Evolutionary conservation across 30 jellyfish, hydroid and myxozoan genomes (phyloP).

Genomic region (Aurelia aurita): DNA sequence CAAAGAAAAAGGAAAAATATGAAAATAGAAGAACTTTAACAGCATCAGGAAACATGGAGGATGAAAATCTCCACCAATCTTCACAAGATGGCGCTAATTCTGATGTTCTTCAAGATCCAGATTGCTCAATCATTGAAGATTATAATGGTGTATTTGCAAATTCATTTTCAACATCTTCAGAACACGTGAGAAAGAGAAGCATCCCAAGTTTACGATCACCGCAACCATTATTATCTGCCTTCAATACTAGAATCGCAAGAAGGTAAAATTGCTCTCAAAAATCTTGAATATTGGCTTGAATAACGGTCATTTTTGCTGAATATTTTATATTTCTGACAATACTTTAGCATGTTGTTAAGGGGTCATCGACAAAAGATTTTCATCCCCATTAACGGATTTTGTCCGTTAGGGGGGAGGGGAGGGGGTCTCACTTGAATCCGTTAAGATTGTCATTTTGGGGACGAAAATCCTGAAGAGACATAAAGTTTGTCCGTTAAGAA

Average conservation of each 20-base stretch:
- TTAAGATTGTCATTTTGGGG: too few species aligned
- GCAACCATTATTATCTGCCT: conserved; percentile 62
- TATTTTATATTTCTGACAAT: too few species aligned
- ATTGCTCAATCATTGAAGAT: conserved; percentile 19
- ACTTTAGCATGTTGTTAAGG: not conserved
- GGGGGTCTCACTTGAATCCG: too few species aligned
- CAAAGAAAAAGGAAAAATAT: conserved; percentile 56
- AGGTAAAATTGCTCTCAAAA: conserved; percentile 16
- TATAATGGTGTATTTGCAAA: conserved; percentile 43
- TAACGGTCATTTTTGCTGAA: too few species aligned
- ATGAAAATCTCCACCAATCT: not conserved
- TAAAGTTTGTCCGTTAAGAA: too few species aligned
- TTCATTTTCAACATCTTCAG: not conserved
- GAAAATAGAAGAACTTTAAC: conserved; percentile 12
- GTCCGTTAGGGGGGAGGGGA: too few species aligned
- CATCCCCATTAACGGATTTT: too few species aligned
- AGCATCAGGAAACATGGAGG: not conserved
- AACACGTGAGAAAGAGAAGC: not conserved
- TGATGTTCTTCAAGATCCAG: conserved; percentile 9
- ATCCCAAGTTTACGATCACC: conserved; percentile 74
- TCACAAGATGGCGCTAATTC: conserved; percentile 17
- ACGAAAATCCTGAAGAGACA: too few species aligned
- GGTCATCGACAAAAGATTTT: too few species aligned
- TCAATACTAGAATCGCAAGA: conserved; percentile 32
- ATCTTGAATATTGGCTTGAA: too few species aligned